Conservation (phyloP, 2,113 vertebrate genomes). For the Pseudorhombus dupliciocellatus region DNA sequence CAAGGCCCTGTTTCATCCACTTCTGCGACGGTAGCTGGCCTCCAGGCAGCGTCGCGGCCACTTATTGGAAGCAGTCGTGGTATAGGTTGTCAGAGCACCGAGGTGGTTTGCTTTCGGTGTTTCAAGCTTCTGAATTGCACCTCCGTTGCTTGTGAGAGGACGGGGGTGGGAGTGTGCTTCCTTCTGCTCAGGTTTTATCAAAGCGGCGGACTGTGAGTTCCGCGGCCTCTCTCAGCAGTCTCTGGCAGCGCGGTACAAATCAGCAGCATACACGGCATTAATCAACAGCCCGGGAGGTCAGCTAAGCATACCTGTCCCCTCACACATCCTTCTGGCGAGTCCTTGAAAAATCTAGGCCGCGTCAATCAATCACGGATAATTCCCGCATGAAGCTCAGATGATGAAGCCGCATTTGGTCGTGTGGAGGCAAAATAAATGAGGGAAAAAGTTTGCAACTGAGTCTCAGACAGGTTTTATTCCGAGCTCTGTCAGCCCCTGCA, state of each 20-base stretch:
- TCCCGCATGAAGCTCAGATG: constrained; percentile 52
- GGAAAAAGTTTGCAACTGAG: constrained; percentile 35
- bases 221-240: constrained; percentile 28
- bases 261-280: constrained; percentile 65
- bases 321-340: constrained; percentile 55
- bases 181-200: constrained; percentile 48
- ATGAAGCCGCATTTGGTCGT: constrained; percentile 63
- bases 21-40: constrained; percentile 50
- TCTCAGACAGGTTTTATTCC: constrained; percentile 47
- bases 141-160: constrained; percentile 37
- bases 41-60: constrained; percentile 47
- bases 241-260: constrained; percentile 64
- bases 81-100: constrained; percentile 44
- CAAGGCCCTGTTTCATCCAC: constrained; percentile 50
- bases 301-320: constrained; percentile 59
- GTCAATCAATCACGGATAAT: constrained; percentile 73
- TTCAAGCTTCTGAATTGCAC: constrained; percentile 67
- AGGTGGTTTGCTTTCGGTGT: constrained; percentile 50
- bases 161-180: constrained; percentile 23
- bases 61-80: constrained; percentile 65
- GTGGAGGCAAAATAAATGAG: constrained; percentile 44
- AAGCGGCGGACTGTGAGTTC: constrained; percentile 40
- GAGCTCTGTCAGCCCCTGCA: constrained; percentile 13
- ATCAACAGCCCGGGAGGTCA: constrained; percentile 74
- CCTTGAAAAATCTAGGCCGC: constrained; percentile 69